These are phyloP conservation scores for Sebastes kiyomatsui DNA, from an alignment of 2,797 vertebrate species.

Conservation along the genomic window DNA sequence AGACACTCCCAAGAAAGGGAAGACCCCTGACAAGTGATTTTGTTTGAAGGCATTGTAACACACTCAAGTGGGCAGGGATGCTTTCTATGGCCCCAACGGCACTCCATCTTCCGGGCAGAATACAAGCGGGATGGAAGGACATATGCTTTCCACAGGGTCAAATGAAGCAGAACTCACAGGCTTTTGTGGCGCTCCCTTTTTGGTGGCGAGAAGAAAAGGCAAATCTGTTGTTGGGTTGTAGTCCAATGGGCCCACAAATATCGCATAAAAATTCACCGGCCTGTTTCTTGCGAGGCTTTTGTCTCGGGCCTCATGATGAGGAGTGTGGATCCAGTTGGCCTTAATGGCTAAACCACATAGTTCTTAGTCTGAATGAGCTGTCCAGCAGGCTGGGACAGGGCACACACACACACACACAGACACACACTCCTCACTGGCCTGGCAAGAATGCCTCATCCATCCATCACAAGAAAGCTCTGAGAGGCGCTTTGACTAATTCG, in stretches of 20 bases:
- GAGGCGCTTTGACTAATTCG: slow-evolving; percentile 89
- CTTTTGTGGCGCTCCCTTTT: slow-evolving; percentile 88
- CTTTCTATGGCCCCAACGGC: slow-evolving; percentile 86
- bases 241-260: slow-evolving; percentile 71
- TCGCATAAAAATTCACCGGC: slow-evolving; percentile 70
- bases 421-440: slow-evolving; percentile 46
- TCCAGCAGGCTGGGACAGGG: slow-evolving; percentile 41
- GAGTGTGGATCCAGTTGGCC: slow-evolving; percentile 63
- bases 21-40: slow-evolving; percentile 89
- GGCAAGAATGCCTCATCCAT: slow-evolving; percentile 69
- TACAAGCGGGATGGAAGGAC: slow-evolving; percentile 89
- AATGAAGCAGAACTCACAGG: slow-evolving; percentile 89
- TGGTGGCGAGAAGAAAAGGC: slow-evolving; percentile 72
- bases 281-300: slow-evolving; percentile 49
- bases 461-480: slow-evolving; percentile 80
- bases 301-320: slow-evolving; percentile 54
- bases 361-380: slow-evolving; percentile 70
- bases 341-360: slow-evolving; percentile 77
- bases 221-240: slow-evolving; percentile 75
- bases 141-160: slow-evolving; percentile 93
- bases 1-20: slow-evolving; percentile 86
- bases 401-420: slow-evolving; percentile 45
- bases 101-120: slow-evolving; percentile 87
- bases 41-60: slow-evolving; percentile 88
- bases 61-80: slow-evolving; percentile 76